Evolutionary conservation across 2,113 vertebrate genomes (phyloP).

Genomic region (Ploceus nigricollis): DNA sequence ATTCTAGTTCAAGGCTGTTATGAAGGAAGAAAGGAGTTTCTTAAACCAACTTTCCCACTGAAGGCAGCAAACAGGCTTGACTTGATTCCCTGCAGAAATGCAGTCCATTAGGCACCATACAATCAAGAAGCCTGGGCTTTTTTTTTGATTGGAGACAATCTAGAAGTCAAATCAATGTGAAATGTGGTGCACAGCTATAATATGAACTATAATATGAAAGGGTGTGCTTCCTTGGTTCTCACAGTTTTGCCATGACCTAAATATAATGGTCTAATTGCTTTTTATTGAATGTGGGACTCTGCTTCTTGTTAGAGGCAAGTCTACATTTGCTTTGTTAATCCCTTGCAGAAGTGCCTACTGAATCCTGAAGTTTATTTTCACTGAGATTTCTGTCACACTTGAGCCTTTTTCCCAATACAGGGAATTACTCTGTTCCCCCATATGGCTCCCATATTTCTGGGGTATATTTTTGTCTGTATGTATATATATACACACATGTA

Average conservation of each 20-base stretch:
- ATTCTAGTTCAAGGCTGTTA: neutral
- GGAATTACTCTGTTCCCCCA: neutral
- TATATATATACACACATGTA: neutral
- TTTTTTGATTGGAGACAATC: neutral
- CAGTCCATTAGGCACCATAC: neutral
- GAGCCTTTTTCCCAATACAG: neutral
- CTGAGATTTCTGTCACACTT: neutral
- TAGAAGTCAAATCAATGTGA: neutral
- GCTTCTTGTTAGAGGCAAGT: neutral
- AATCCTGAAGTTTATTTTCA: conserved; percentile 14
- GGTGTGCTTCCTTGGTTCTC: neutral
- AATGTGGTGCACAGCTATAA: neutral
- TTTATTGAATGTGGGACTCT: neutral
- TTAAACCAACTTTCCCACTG: neutral
- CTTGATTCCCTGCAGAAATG: neutral
- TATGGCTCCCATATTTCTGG: neutral
- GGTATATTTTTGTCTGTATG: neutral
- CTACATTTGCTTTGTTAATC: neutral
- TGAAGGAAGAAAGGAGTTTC: neutral
- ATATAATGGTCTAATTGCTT: neutral
- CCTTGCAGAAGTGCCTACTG: conserved; percentile 8
- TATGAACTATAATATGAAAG: neutral
- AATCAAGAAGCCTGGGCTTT: neutral
- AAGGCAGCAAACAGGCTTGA: neutral
- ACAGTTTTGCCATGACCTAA: neutral